phyloP scores from a whole-genome alignment of 2,113 vertebrate genomes.

The Laticauda laticaudata region DNA sequence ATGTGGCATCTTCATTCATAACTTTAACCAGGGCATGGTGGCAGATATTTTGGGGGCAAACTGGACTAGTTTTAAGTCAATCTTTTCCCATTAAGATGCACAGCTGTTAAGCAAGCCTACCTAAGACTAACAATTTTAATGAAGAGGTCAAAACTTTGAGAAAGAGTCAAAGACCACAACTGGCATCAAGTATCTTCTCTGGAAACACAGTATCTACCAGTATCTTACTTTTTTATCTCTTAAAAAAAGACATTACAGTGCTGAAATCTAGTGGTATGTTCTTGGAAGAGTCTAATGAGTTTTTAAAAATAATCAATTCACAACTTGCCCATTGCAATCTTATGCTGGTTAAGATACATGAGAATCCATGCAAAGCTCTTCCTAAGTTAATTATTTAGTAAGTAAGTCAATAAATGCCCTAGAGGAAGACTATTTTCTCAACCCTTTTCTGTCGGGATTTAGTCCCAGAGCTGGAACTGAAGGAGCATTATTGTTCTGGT shows the following conservation, averaged over 20 bases:
- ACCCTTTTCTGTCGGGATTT: background rate
- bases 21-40: background rate
- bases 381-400: background rate
- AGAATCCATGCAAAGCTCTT: background rate
- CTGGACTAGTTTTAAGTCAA: background rate
- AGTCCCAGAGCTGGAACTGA: background rate
- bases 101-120: background rate
- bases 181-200: background rate
- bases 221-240: background rate
- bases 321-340: background rate
- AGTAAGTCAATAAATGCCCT: background rate
- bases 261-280: background rate
- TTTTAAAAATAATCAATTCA: background rate
- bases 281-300: background rate
- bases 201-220: background rate
- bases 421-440: background rate
- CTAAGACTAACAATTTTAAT: background rate
- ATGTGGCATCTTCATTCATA: background rate
- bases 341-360: background rate
- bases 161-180: background rate
- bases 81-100: background rate
- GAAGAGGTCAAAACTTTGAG: background rate
- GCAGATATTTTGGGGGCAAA: background rate
- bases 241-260: background rate
- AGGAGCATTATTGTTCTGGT: background rate